Percentiles rank a stretch among this genome's conserved stretches.
Conservation (phyloP, 2,113 vertebrate genomes). For the Brienomyrus longianalis region DNA sequence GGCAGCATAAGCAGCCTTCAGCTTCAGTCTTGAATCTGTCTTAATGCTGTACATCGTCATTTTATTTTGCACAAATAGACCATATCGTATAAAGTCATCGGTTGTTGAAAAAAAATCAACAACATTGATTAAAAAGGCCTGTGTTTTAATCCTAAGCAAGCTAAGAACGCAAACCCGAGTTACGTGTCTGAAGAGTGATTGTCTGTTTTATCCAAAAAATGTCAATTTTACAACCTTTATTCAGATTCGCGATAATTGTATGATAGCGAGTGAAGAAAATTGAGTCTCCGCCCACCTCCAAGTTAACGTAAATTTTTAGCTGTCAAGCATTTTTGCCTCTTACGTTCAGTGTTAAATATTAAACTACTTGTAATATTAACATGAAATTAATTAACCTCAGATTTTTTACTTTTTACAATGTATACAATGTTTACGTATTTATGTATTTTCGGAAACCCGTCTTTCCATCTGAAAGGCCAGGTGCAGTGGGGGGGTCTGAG, state of each 20-base stretch:
- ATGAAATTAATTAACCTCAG: background rate
- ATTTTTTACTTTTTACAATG: background rate
- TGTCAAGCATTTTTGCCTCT: background rate
- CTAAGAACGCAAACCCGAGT: background rate
- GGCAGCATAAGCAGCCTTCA: background rate
- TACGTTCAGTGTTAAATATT: background rate
- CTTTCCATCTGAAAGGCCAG: background rate
- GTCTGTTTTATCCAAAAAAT: background rate
- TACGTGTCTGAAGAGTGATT: background rate
- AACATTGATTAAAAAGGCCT: too few relatives aligned
- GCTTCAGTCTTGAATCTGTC: background rate
- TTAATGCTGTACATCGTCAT: background rate
- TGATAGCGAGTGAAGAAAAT: background rate
- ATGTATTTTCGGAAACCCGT: background rate
- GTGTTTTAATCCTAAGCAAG: background rate
- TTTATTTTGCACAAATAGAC: background rate
- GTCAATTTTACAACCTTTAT: background rate
- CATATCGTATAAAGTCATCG: background rate
- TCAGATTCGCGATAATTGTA: background rate
- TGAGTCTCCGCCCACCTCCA: background rate
- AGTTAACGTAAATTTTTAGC: background rate
- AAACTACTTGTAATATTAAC: background rate
- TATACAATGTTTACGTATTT: background rate
- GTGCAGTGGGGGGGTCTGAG: too few relatives aligned
- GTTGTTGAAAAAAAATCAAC: background rate